These are phyloP conservation scores for cattle (Bos taurus) DNA, from an alignment of 2,113 vertebrate genomes.

Conservation along the genomic window ARS-UCD2.0 NC_037357.1:28338501-28339000, in stretches of 20 bases:
- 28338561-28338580: neutral
- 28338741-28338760: neutral
- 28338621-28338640: neutral
- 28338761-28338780: neutral
- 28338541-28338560: neutral
- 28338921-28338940: neutral
- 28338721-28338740: neutral
- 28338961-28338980: neutral
- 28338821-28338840: neutral
- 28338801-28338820: neutral
- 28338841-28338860: neutral
- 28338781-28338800: neutral
- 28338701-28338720: neutral
- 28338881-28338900: neutral
- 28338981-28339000: neutral
- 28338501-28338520: neutral
- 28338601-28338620: neutral
- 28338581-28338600: neutral
- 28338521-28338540: neutral
- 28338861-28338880: neutral
- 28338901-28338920: neutral
- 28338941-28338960: neutral
- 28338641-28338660: neutral
- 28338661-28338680: neutral
- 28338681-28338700: neutral